Evolutionary conservation across 2,113 vertebrate species (phyloP).

Genomic region (Carassius auratus): DNA sequence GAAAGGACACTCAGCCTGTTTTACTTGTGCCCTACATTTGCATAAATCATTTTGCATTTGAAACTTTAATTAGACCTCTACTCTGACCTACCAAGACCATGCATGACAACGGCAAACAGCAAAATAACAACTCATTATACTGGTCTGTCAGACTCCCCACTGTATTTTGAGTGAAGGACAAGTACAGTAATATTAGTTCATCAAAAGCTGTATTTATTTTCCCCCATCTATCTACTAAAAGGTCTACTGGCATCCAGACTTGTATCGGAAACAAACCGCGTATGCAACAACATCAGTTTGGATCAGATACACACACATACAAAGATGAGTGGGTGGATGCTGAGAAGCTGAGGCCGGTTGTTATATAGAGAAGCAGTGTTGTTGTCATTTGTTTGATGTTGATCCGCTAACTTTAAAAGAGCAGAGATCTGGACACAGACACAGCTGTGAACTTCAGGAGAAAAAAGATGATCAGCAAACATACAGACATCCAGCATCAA

Average conservation of each 20-base stretch:
- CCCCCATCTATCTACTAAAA: slow-evolving; percentile 7
- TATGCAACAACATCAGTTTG: slow-evolving; percentile 38
- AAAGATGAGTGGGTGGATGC: slow-evolving; percentile 23
- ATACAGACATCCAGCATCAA: not conserved
- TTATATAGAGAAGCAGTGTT: not conserved
- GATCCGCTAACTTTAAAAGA: slow-evolving; percentile 45
- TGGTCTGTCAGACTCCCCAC: not conserved
- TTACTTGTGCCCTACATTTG: slow-evolving; percentile 10
- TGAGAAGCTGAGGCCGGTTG: slow-evolving; percentile 12
- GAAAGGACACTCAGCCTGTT: slow-evolving; percentile 11
- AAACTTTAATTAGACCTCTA: slow-evolving; percentile 41
- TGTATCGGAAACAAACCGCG: not conserved
- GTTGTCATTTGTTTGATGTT: slow-evolving; percentile 47
- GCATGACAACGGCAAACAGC: not conserved
- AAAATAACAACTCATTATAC: not conserved
- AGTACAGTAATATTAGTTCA: slow-evolving; percentile 16
- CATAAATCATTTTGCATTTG: slow-evolving; percentile 26
- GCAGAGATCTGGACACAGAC: slow-evolving; percentile 36
- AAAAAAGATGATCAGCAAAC: slow-evolving; percentile 53
- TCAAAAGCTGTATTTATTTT: slow-evolving; percentile 1
- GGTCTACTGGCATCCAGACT: not conserved
- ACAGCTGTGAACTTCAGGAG: slow-evolving; percentile 45
- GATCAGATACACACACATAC: slow-evolving; percentile 20
- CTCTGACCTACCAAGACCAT: not conserved
- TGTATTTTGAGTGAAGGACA: not conserved